phyloP scores from a whole-genome alignment of 2,888 invertebrate genomes.

The Dryococelus australis region DNA sequence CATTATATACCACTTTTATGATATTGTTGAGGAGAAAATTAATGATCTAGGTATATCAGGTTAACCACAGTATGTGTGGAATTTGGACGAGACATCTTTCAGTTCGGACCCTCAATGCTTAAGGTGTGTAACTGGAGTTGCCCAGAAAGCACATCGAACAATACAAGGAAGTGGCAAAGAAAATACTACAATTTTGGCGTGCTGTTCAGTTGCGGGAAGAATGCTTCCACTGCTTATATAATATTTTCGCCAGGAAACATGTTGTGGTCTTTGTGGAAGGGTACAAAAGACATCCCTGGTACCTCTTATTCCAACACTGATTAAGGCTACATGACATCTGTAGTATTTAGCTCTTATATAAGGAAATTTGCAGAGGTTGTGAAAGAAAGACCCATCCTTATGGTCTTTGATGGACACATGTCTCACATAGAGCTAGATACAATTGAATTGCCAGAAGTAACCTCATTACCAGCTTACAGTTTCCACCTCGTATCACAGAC shows the following conservation, averaged over 20 bases:
- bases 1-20: constrained; percentile 30
- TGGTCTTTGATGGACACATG: constrained; percentile 41
- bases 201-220: constrained; percentile 36
- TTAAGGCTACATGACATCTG: constrained; percentile 40
- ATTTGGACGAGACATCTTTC: constrained; percentile 24
- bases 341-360: constrained; percentile 36
- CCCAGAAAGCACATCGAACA: constrained; percentile 33
- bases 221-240: constrained; percentile 40
- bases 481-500: constrained; percentile 43
- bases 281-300: constrained; percentile 28
- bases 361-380: constrained; percentile 28
- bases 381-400: constrained; percentile 33
- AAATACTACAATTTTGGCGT: constrained; percentile 42
- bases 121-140: constrained; percentile 1
- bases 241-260: background rate
- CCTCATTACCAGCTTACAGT: constrained; percentile 38
- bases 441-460: constrained; percentile 37
- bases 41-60: background rate
- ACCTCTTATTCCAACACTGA: constrained; percentile 33
- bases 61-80: constrained; percentile 25
- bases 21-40: background rate
- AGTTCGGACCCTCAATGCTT: background rate
- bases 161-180: constrained; percentile 38
- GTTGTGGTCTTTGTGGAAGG: constrained; percentile 4
- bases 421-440: constrained; percentile 36